phyloP scores from a whole-genome alignment of 2,888 invertebrate genomes.

The Drosophila parthenogenetica region DNA sequence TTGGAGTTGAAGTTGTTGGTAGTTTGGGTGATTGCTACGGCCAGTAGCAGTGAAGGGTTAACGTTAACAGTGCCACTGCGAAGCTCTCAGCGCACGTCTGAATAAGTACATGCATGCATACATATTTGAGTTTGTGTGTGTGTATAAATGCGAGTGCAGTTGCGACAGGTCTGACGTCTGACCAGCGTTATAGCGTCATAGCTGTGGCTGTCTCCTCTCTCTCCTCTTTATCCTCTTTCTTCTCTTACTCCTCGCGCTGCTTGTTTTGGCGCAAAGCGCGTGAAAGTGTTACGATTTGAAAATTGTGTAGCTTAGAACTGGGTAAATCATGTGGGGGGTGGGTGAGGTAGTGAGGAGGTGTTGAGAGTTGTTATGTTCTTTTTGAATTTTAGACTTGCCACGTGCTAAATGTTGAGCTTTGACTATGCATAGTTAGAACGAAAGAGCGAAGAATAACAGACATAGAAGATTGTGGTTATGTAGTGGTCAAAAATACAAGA shows the following conservation, averaged over 20 bases:
- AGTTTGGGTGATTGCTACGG: conserved; percentile 44
- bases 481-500: background rate
- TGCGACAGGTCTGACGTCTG: conserved; percentile 70
- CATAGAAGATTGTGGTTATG: background rate
- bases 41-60: conserved; percentile 58
- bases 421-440: conserved; percentile 17
- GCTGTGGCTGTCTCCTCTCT: conserved; percentile 4
- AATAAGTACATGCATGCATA: conserved; percentile 2
- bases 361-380: conserved; percentile 1
- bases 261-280: conserved; percentile 67
- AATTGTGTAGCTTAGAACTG: conserved; percentile 75
- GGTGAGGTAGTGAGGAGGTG: background rate
- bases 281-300: conserved; percentile 78
- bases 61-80: conserved; percentile 45
- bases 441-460: background rate
- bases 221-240: conserved; percentile 1
- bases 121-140: background rate
- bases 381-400: conserved; percentile 56
- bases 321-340: conserved; percentile 60
- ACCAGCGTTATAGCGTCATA: conserved; percentile 36
- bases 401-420: conserved; percentile 42
- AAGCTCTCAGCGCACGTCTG: conserved; percentile 25
- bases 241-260: conserved; percentile 27
- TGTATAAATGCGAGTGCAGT: conserved; percentile 40
- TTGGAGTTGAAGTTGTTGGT: conserved; percentile 46